Conservation (phyloP, 2,888 invertebrate species). For the Pachycephus smyrnensis region DNA sequence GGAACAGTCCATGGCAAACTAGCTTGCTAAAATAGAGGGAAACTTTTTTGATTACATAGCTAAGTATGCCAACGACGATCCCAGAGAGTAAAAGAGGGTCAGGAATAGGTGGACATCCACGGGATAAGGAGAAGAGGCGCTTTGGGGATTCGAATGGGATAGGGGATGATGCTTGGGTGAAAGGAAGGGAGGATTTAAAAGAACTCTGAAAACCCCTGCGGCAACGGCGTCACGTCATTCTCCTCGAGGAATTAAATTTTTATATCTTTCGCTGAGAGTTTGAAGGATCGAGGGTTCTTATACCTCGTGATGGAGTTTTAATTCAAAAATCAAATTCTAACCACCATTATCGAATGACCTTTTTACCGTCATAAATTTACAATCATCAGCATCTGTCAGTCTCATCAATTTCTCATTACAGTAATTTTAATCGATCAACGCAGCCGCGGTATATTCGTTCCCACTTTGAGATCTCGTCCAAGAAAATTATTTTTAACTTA, state of each 20-base stretch:
- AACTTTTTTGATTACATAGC: not conserved
- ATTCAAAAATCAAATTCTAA: conserved; percentile 33
- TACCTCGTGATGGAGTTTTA: conserved; percentile 36
- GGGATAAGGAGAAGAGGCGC: conserved; percentile 16
- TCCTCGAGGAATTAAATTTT: conserved; percentile 65
- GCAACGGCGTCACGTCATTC: conserved; percentile 53
- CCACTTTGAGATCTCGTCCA: not conserved
- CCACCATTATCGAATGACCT: not conserved
- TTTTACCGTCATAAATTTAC: not conserved
- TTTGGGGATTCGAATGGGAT: conserved; percentile 15
- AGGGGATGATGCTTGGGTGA: conserved; percentile 15
- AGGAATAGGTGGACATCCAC: conserved; percentile 22
- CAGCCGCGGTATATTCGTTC: not conserved
- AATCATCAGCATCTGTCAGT: not conserved
- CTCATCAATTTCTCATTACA: not conserved
- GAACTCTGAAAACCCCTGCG: conserved; percentile 36
- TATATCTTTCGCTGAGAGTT: conserved; percentile 65
- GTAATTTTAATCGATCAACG: not conserved
- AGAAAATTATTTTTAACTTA: not conserved
- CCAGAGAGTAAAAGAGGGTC: conserved; percentile 23
- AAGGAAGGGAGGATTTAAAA: conserved; percentile 44
- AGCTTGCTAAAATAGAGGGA: not conserved
- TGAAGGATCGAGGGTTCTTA: conserved; percentile 52
- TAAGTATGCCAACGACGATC: not conserved
- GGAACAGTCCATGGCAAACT: not conserved